These are phyloP conservation scores for Zelleria hepariella DNA, from an alignment of 2,888 invertebrate species.

Conservation along the genomic window DNA sequence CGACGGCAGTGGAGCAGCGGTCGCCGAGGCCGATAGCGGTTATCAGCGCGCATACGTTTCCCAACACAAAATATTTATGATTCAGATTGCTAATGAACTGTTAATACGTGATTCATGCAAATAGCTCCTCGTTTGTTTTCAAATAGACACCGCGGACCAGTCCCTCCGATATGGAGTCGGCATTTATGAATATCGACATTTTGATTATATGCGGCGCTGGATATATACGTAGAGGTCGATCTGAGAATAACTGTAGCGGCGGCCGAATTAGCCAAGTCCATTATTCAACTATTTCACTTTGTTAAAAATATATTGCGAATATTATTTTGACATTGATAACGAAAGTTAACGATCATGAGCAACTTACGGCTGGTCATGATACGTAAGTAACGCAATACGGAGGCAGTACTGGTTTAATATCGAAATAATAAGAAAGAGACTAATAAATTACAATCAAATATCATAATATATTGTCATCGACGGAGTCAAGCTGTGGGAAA, in stretches of 20 bases:
- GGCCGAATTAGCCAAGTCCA: background rate
- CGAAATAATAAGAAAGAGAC: background rate
- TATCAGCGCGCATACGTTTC: conserved; percentile 20
- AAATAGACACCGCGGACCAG: background rate
- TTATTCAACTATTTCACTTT: background rate
- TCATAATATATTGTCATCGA: background rate
- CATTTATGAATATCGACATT: background rate
- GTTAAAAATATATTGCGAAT: too few species aligned
- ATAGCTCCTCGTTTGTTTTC: conserved; percentile 24
- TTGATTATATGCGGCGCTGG: background rate
- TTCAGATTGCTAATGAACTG: conserved; percentile 51
- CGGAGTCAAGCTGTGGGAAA: background rate
- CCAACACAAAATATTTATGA: conserved; percentile 56
- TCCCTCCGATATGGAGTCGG: too few species aligned
- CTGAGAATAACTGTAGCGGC: background rate
- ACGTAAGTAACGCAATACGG: background rate
- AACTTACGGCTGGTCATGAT: background rate
- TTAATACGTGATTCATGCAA: conserved; percentile 56
- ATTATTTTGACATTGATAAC: background rate
- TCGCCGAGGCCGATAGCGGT: background rate
- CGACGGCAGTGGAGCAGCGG: conserved; percentile 5
- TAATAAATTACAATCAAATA: background rate
- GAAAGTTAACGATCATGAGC: background rate
- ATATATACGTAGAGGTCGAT: background rate
- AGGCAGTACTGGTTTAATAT: background rate